Evolutionary conservation across 2,797 vertebrate genomes (phyloP).

Genomic region (Lithobates pipiens): DNA sequence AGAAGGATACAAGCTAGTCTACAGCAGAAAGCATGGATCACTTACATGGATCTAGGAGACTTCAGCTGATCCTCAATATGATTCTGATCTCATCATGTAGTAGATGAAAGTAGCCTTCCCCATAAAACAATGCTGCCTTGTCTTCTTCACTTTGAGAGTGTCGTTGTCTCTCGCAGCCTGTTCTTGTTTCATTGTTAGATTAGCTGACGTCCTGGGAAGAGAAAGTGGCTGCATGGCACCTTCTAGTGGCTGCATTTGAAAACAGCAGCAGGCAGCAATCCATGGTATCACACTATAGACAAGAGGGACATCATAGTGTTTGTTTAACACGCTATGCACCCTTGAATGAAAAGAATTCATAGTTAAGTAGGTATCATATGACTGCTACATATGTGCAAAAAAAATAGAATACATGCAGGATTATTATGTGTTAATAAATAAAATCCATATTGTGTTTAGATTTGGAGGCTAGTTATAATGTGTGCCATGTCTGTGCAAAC

Average conservation of each 20-base stretch:
- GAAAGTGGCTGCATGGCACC: constrained; percentile 21
- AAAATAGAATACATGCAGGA: not conserved
- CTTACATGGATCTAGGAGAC: constrained; percentile 47
- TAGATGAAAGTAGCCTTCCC: constrained; percentile 53
- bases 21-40: constrained; percentile 7
- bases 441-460: not conserved
- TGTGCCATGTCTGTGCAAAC: not conserved
- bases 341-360: not conserved
- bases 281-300: not conserved
- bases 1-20: not conserved
- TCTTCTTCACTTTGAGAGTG: constrained; percentile 53
- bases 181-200: constrained; percentile 49
- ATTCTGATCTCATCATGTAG: constrained; percentile 24
- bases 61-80: constrained; percentile 49
- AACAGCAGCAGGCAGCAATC: not conserved
- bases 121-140: constrained; percentile 56
- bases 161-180: constrained; percentile 39
- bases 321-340: not conserved
- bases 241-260: constrained; percentile 28
- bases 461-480: not conserved
- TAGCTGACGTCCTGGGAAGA: constrained; percentile 42
- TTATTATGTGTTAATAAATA: not conserved
- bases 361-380: not conserved
- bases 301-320: not conserved
- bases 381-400: not conserved